Percentiles rank a stretch among this genome's conserved stretches.
Evolutionary conservation across 2,888 invertebrate genomes (phyloP).

Genomic region (Pilophorus perplexus): DNA sequence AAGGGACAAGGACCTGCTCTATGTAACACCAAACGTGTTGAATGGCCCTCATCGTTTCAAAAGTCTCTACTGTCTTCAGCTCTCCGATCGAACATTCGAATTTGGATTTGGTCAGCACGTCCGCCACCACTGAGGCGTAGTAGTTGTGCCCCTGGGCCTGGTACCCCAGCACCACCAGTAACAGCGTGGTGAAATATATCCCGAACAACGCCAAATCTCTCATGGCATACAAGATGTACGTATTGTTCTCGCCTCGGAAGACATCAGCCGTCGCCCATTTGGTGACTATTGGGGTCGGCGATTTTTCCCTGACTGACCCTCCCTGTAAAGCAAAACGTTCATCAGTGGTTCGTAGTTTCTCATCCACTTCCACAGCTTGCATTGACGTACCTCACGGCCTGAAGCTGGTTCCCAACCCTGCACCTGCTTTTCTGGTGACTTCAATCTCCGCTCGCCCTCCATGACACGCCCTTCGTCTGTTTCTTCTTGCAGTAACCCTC

Average conservation of each 20-base stretch:
- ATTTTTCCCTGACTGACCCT: too few species aligned
- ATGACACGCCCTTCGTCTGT: too few species aligned
- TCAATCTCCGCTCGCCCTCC: too few species aligned
- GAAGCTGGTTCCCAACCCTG: too few species aligned
- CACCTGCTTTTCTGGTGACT: too few species aligned
- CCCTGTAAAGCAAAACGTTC: too few species aligned
- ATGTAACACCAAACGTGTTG: slow-evolving; percentile 49
- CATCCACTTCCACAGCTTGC: too few species aligned
- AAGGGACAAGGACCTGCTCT: slow-evolving; percentile 56
- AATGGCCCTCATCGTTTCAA: not conserved
- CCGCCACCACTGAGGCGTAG: slow-evolving; percentile 17
- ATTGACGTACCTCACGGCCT: too few species aligned
- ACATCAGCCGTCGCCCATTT: slow-evolving; percentile 14
- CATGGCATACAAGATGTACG: slow-evolving; percentile 3
- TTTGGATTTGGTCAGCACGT: slow-evolving; percentile 8
- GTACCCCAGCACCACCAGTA: not conserved
- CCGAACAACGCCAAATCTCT: slow-evolving; percentile 8
- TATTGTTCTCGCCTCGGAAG: not conserved
- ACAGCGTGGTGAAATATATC: not conserved
- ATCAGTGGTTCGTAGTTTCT: too few species aligned
- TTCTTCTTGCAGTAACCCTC: too few species aligned
- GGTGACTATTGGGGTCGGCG: too few species aligned
- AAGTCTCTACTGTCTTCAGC: not conserved
- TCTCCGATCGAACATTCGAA: not conserved
- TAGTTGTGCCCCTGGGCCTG: slow-evolving; percentile 13